Conservation (phyloP, 2,888 invertebrate genomes). For the Dione vanillae region DNA sequence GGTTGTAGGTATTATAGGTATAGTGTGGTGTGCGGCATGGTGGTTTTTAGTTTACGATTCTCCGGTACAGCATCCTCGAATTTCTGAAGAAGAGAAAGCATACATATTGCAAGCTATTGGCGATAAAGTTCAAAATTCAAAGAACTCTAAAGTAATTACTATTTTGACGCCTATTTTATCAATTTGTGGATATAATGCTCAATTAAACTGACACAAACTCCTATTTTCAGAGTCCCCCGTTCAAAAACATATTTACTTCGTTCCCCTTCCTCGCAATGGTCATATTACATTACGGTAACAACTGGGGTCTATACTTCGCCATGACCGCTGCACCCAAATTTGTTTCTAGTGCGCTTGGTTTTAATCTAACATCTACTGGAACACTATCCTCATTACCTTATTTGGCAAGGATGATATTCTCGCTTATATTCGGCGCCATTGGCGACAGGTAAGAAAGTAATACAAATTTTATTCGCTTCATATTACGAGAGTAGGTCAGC, state of each 20-base stretch:
- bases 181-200: not conserved
- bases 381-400: conserved; percentile 88
- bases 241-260: conserved; percentile 85
- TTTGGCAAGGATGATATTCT: conserved; percentile 87
- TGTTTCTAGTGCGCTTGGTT: conserved; percentile 89
- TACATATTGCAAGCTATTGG: conserved; percentile 86
- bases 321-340: conserved; percentile 91
- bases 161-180: not conserved
- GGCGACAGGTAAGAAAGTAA: conserved; percentile 82
- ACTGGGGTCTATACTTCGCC: conserved; percentile 90
- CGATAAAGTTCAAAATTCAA: conserved; percentile 75
- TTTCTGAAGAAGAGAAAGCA: conserved; percentile 85
- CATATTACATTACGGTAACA: conserved; percentile 89
- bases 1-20: conserved; percentile 75
- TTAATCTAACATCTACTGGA: conserved; percentile 88
- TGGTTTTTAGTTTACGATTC: conserved; percentile 86
- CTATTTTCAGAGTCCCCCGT: conserved; percentile 85
- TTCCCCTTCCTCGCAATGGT: conserved; percentile 88
- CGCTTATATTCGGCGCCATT: conserved; percentile 88
- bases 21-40: conserved; percentile 84
- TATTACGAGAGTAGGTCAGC: conserved; percentile 24
- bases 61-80: conserved; percentile 86
- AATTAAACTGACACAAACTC: not conserved
- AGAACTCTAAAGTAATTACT: conserved; percentile 63
- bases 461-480: not conserved